Evolutionary conservation across 2,888 invertebrate species (phyloP), one percentile per base, ranked within the genome.

Genomic region (Petrolisthes cinctipes): DNA sequence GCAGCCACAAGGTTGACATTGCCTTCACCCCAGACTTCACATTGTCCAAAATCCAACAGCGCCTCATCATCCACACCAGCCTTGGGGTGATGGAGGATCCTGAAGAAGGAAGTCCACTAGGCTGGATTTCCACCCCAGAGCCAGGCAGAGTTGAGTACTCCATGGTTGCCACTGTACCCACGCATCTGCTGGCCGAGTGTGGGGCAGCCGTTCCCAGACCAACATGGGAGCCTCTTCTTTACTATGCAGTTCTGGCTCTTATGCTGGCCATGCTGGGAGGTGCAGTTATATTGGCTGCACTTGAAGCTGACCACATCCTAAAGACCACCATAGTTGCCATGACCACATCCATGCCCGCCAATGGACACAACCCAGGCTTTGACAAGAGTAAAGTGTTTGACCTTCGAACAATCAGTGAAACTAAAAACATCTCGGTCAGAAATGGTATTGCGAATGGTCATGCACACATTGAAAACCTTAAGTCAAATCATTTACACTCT

Each of bases 21-120:
- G 96, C 96, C 90, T 97, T 97, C 92, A 97, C 97, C 0, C 96
- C 97, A 0, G 97, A 97, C 93, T 97, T 97, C 92, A 96, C 97
- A 0, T 93, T 96, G 91, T 95, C 96, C 0, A 94, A 95, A 90
- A 95, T 97, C 71, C 95, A 95, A 90, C 94, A 95, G 82, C 94
- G 94, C 5, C 93, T 96, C 14, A 93, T 94, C 86, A 91, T 93
- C 68, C 92, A 91, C 82, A 91, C 92, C 57, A 91, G 91, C 83
- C 89, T 92, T 86, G 85, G 86, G 54, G 86, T 82, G 54, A 75
- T 79, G 51, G 83, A 83, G 76, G 83, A 53, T n/a, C 71, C 75
- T 5, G 89, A 75, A 61, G 89, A 17, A 91, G 92, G 7, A 84
- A 89, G 75, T 3, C 51, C 61, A 0, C 73, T 53, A 14, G 81